These are phyloP conservation scores for Tachysurus vachellii DNA, from an alignment of 2,113 vertebrate genomes.

Conservation along the genomic window DNA sequence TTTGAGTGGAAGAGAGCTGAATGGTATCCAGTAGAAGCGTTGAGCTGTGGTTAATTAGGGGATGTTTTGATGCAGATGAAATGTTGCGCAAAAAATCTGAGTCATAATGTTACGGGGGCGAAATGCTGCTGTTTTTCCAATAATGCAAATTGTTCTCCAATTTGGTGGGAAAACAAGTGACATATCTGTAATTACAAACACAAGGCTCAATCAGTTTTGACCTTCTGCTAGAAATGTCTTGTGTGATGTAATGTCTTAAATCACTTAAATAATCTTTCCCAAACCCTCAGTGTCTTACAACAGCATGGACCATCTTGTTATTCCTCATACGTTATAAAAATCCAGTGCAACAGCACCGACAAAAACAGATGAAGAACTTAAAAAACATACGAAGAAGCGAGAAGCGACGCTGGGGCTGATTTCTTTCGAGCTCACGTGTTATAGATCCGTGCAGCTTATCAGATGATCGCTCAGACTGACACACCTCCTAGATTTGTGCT, in stretches of 20 bases:
- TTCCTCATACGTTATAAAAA: too few relatives aligned
- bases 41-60: constrained; percentile 1
- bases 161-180: not conserved
- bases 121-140: constrained; percentile 6
- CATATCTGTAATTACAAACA: not conserved
- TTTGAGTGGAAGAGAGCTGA: constrained; percentile 20
- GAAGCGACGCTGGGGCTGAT: not conserved
- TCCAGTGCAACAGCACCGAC: not conserved
- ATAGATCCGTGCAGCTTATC: not conserved
- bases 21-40: constrained; percentile 15
- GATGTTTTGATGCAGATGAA: constrained; percentile 31
- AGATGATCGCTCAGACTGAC: not conserved
- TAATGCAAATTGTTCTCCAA: not conserved
- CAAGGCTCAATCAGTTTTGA: not conserved
- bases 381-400: not conserved
- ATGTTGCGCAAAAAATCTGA: constrained; percentile 5
- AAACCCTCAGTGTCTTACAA: not conserved
- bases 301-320: not conserved
- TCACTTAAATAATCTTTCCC: not conserved
- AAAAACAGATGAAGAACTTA: not conserved
- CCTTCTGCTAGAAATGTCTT: not conserved
- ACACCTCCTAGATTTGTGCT: not conserved
- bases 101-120: not conserved
- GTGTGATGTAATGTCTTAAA: not conserved
- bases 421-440: not conserved